These are phyloP conservation scores for Mustelus asterias DNA, from an alignment of 2,113 vertebrate genomes.

Conservation along the genomic window DNA sequence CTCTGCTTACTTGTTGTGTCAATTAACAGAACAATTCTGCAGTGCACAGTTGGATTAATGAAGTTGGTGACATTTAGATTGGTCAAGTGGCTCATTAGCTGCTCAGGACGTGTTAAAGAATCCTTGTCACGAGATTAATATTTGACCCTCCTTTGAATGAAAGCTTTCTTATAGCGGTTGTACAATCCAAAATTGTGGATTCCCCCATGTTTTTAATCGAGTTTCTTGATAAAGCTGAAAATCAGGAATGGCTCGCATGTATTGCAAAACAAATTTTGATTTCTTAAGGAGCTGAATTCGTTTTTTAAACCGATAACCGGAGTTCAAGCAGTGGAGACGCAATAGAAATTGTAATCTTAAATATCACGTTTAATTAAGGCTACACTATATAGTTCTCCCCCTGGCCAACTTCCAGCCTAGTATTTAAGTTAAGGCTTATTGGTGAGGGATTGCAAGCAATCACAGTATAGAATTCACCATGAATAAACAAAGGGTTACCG, in stretches of 20 bases:
- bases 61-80: conserved; percentile 9
- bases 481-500: not conserved
- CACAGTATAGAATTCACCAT: not conserved
- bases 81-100: not conserved
- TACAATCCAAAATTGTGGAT: not conserved
- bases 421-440: not conserved
- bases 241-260: not conserved
- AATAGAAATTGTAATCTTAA: not conserved
- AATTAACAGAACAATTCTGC: conserved; percentile 2
- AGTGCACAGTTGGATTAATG: not conserved
- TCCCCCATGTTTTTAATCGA: not conserved
- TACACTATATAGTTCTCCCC: not conserved
- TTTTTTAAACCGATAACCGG: not conserved
- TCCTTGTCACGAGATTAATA: not conserved
- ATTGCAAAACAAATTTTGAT: not conserved
- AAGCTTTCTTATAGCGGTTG: not conserved
- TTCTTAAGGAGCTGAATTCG: not conserved
- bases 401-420: not conserved
- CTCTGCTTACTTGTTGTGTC: not conserved
- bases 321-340: not conserved
- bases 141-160: not conserved
- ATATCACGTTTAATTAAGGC: not conserved
- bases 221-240: not conserved
- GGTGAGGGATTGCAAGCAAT: not conserved
- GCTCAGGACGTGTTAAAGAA: not conserved